Conservation (phyloP, 2,888 invertebrate species). For the Homarus gammarus region DNA sequence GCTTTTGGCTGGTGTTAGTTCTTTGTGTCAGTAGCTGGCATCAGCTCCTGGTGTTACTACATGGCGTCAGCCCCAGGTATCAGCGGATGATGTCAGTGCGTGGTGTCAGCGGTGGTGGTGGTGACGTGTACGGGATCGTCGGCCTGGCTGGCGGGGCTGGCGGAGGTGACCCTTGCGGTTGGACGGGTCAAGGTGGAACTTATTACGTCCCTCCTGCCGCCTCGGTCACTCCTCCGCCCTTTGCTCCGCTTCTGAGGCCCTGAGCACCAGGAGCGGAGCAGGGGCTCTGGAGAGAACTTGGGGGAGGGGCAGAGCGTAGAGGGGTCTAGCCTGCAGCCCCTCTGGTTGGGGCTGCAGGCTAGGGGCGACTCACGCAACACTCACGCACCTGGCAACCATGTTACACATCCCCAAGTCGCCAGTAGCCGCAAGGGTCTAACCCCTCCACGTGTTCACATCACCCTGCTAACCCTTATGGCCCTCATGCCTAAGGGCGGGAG, state of each 20-base stretch:
- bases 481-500: slow-evolving; percentile 51
- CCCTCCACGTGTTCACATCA: slow-evolving; percentile 19
- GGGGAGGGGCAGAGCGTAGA: background rate
- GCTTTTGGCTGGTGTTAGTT: too few species aligned
- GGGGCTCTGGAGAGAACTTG: background rate
- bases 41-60: background rate
- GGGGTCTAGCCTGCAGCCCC: background rate
- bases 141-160: slow-evolving; percentile 36
- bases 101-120: slow-evolving; percentile 4
- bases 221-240: slow-evolving; percentile 54
- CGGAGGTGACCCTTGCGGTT: slow-evolving; percentile 68
- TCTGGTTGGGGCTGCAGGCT: slow-evolving; percentile 8
- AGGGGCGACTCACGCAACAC: slow-evolving; percentile 44
- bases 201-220: slow-evolving; percentile 66
- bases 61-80: background rate
- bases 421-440: slow-evolving; percentile 23
- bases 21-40: too few species aligned
- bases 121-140: slow-evolving; percentile 46
- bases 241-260: slow-evolving; percentile 22
- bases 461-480: slow-evolving; percentile 36
- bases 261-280: background rate
- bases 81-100: background rate
- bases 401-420: slow-evolving; percentile 64
- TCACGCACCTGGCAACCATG: slow-evolving; percentile 74
- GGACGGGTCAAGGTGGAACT: slow-evolving; percentile 73